Base-by-base conservation (phyloP, 2,888 invertebrate species). In the Hartigia nigra region DNA sequence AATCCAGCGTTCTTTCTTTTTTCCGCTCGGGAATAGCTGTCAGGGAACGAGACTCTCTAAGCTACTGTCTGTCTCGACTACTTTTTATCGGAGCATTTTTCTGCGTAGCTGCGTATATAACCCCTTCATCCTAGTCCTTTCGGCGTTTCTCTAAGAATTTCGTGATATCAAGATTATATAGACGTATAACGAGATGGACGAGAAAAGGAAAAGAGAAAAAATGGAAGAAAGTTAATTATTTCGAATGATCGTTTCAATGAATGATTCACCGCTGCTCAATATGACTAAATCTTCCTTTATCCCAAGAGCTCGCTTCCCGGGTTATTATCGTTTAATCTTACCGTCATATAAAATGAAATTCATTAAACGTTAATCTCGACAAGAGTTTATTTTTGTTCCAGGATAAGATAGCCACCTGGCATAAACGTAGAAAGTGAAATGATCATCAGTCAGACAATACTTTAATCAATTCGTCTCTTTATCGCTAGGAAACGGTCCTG, bases 381-480 rank as follows among this genome's bases (percentile, higher is more conserved):
- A 4, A 14, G 4, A 39, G 55, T 4, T 55, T 55, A 55, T 55
- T 55, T 23, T 23, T 14, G 9, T 55, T 23, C 23, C 55, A 2
- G 14, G 55, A 55, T 55, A 55, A 55, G 23, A 23, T 9, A 23
- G 23, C 9, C 23, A 55, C 55, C 55, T 55, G 55, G 55, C 23
- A 2, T 55, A 55, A 55, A 9, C 1, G 9, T 55, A 23, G 9
- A 9, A 23, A 23, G 55, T 23, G 23, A 23, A 23, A 55, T 55
- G 9, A 76, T 70, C 72, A 78, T 78, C 78, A 78, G 76, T 78
- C 78, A 78, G 78, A 74, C 75, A 75, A 76, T 39, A 74, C 39
- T 70, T 70, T 78, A 78, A 78, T 78, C 78, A 75, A 76, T 76
- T 78, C 75, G 37, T 39, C 70, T 78, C 78, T 78, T 78, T 78